phyloP scores from a whole-genome alignment of 2,113 vertebrate genomes.

The Oncorhynchus masou region DNA sequence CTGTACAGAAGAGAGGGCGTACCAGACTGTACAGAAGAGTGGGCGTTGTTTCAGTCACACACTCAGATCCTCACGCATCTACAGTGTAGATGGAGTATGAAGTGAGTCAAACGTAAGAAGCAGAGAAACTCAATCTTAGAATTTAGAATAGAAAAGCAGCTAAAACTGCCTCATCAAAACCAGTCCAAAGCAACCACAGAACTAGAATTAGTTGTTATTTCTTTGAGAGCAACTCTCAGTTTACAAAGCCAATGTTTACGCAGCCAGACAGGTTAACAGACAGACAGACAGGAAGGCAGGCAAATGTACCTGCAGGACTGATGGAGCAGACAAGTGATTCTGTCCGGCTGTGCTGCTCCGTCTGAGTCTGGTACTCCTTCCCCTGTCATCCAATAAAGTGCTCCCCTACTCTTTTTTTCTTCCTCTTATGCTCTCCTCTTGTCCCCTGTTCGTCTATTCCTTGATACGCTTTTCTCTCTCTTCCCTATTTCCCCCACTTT shows the following conservation, averaged over 20 bases:
- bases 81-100: too few relatives aligned
- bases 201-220: too few relatives aligned
- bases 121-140: too few relatives aligned
- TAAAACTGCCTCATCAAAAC: too few relatives aligned
- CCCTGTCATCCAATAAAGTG: not conserved
- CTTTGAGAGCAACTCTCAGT: too few relatives aligned
- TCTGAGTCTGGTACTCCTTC: not conserved
- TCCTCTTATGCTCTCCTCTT: not conserved
- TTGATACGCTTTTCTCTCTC: not conserved
- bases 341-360: not conserved
- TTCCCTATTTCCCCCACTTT: not conserved
- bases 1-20: too few relatives aligned
- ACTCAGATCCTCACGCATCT: too few relatives aligned
- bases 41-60: too few relatives aligned
- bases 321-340: not conserved
- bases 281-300: not conserved
- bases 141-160: too few relatives aligned
- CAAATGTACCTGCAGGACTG: conserved; percentile 71
- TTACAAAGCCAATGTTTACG: not conserved
- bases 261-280: not conserved
- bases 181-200: not conserved
- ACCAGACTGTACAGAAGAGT: too few relatives aligned
- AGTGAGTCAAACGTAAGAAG: too few relatives aligned
- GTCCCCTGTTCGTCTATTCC: not conserved
- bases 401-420: not conserved